Evolutionary conservation across 2,888 invertebrate species (phyloP).

Genomic region (Eupithecia abbreviata): DNA sequence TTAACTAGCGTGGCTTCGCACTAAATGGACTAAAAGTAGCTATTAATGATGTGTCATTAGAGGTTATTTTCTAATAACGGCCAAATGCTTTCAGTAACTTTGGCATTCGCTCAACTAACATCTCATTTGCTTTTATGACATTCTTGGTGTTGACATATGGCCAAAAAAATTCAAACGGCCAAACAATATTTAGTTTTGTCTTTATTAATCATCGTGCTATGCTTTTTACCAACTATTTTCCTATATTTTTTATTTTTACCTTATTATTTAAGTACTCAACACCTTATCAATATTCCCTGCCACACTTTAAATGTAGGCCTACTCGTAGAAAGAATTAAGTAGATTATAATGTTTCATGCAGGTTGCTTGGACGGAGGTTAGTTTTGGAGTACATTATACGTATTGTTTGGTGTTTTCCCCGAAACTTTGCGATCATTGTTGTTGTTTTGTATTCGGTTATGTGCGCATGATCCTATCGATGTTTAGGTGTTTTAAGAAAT

Average conservation of each 20-base stretch:
- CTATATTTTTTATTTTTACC: not conserved
- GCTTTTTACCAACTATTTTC: not conserved
- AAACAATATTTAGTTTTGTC: not conserved
- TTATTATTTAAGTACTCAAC: not conserved
- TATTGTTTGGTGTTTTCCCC: conserved; percentile 59
- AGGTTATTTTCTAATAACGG: not conserved
- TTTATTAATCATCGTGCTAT: not conserved
- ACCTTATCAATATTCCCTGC: conserved; percentile 1
- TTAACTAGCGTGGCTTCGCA: not conserved
- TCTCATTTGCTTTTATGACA: not conserved
- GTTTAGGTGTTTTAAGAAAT: conserved; percentile 4
- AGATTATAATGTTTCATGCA: conserved; percentile 73
- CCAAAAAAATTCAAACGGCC: not conserved
- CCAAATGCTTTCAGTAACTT: not conserved
- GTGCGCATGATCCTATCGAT: conserved; percentile 32
- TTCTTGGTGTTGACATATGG: not conserved
- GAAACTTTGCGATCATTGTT: conserved; percentile 52
- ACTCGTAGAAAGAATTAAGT: conserved; percentile 45
- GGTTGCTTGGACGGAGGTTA: conserved; percentile 87
- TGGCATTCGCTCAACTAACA: not conserved
- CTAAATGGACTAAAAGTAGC: not conserved
- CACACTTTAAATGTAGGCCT: not conserved
- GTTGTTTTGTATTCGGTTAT: conserved; percentile 46
- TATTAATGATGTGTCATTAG: not conserved
- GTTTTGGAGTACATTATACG: conserved; percentile 59